Evolutionary conservation across 2,113 vertebrate genomes (phyloP).

Genomic region (Colistium nudipinnis): DNA sequence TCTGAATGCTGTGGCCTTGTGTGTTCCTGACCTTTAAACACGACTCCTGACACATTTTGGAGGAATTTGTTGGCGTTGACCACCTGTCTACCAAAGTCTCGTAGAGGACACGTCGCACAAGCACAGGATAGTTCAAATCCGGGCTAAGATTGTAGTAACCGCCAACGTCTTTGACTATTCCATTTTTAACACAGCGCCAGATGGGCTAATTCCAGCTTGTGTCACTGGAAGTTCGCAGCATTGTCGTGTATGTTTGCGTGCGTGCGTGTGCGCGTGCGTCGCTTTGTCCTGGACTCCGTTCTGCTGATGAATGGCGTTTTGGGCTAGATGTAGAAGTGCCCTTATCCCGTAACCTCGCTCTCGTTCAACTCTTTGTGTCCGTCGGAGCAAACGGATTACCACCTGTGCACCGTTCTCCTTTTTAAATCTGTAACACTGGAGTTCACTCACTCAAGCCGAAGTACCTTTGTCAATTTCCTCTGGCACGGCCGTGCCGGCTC

Average conservation of each 20-base stretch:
- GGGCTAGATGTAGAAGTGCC: conserved; percentile 80
- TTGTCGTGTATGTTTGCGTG: conserved; percentile 9
- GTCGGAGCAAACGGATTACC: conserved; percentile 21
- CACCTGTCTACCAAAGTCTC: conserved; percentile 55
- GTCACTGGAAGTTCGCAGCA: conserved; percentile 40
- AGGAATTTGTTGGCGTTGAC: conserved; percentile 19
- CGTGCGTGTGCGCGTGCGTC: not conserved
- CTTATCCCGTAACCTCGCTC: conserved; percentile 78
- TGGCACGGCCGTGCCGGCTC: conserved; percentile 58
- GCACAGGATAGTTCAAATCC: conserved; percentile 52
- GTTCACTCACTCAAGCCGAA: conserved; percentile 64
- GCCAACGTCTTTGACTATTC: conserved; percentile 40
- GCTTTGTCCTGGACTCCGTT: conserved; percentile 33
- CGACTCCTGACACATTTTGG: not conserved
- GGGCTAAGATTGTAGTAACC: conserved; percentile 45
- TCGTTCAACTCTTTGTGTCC: conserved; percentile 3
- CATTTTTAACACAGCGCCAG: conserved; percentile 39
- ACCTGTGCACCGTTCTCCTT: conserved; percentile 19
- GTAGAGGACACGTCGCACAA: conserved; percentile 45
- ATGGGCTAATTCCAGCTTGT: conserved; percentile 28
- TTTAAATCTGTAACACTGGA: conserved; percentile 74
- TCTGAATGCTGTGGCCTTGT: conserved; percentile 44
- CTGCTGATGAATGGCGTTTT: conserved; percentile 56
- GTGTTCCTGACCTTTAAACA: conserved; percentile 23
- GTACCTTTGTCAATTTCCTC: conserved; percentile 67